These are phyloP conservation scores for Myopa tessellatipennis DNA, from an alignment of 2,888 invertebrate genomes.

Conservation along the genomic window DNA sequence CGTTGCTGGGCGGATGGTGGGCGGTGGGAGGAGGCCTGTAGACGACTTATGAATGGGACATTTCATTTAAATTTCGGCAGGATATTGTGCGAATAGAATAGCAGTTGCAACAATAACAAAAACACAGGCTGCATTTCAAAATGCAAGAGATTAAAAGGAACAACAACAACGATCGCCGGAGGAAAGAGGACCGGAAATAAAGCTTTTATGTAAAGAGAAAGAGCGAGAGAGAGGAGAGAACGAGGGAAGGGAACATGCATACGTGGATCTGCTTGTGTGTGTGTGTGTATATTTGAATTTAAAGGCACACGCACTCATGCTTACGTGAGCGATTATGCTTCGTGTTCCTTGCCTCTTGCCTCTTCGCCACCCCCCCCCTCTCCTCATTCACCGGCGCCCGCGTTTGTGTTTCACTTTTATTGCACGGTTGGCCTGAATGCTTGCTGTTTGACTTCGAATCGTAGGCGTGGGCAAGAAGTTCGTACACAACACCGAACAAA, in stretches of 20 bases:
- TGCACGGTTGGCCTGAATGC: neutral
- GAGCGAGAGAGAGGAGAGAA: too few relatives aligned
- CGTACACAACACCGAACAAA: neutral
- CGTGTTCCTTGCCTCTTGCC: too few relatives aligned
- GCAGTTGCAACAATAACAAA: constrained; percentile 24
- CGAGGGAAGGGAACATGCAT: too few relatives aligned
- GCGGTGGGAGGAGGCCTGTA: neutral
- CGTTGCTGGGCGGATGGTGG: neutral
- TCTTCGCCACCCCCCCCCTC: too few relatives aligned
- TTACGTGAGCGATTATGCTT: neutral
- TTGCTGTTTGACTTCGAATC: neutral
- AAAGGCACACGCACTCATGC: neutral
- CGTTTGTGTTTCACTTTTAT: constrained; percentile 4
- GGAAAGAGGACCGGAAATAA: constrained; percentile 3
- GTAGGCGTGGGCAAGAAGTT: neutral
- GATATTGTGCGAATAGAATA: constrained; percentile 37
- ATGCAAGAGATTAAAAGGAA: constrained; percentile 38
- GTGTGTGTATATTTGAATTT: neutral
- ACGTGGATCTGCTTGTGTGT: neutral
- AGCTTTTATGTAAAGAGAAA: neutral
- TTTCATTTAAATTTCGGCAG: constrained; percentile 39
- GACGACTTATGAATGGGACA: constrained; percentile 37
- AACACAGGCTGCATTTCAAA: constrained; percentile 37
- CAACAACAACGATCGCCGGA: neutral
- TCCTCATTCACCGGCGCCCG: neutral